These are phyloP conservation scores for Oligia latruncula DNA, from an alignment of 2,888 invertebrate genomes.

Conservation along the genomic window DNA sequence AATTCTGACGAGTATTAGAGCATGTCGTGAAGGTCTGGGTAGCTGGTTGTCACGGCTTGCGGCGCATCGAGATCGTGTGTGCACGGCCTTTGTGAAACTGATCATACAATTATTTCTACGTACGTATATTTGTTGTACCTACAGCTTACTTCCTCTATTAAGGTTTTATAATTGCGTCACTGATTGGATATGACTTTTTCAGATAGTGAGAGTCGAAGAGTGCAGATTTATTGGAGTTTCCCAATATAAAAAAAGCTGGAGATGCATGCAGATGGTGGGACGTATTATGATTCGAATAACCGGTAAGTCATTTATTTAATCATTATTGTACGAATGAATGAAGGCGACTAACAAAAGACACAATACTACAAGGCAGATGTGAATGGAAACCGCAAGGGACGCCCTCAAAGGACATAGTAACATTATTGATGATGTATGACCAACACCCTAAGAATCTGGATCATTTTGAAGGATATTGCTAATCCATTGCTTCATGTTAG, in stretches of 20 bases:
- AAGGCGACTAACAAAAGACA: background rate
- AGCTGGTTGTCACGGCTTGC: conserved; percentile 5
- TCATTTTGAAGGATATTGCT: too few species aligned
- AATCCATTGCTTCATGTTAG: too few species aligned
- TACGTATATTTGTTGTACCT: background rate
- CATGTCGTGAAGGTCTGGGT: conserved; percentile 33
- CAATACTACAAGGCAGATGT: background rate
- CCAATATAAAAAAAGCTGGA: background rate
- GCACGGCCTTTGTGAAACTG: background rate
- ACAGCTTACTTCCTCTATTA: background rate
- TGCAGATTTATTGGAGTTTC: background rate
- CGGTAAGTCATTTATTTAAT: background rate
- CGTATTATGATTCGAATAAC: background rate
- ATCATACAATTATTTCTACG: background rate
- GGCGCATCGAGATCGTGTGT: conserved; percentile 1
- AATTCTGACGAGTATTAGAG: conserved; percentile 43
- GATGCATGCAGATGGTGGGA: background rate
- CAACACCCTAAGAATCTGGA: background rate
- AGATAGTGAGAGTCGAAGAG: background rate
- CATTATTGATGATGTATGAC: background rate
- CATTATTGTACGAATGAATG: background rate
- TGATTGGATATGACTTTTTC: background rate
- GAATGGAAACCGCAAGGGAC: too few species aligned
- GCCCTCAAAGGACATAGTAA: too few species aligned
- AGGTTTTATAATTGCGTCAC: background rate